These are phyloP conservation scores for Parasteatoda tepidariorum DNA, from an alignment of 1,140 invertebrate species.

Conservation along the genomic window DNA sequence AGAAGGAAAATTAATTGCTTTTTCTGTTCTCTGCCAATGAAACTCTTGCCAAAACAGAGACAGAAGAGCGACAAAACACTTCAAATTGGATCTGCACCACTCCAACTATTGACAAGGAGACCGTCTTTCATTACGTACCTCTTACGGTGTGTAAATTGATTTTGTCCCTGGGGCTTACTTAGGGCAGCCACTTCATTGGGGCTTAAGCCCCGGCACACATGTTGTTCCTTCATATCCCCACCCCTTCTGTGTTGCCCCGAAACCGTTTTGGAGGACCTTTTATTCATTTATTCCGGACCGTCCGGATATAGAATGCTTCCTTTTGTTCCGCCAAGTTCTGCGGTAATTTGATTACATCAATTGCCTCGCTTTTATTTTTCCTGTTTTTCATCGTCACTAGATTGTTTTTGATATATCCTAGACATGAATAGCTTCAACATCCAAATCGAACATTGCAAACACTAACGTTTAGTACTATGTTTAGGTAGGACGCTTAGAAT, in stretches of 20 bases:
- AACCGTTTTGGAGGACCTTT: not conserved
- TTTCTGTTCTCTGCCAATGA: not conserved
- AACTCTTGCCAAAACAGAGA: not conserved
- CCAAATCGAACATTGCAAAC: too few species aligned
- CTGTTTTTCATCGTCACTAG: too few species aligned
- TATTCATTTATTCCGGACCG: conserved; percentile 6
- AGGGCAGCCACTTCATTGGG: conserved; percentile 7
- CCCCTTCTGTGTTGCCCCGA: not conserved
- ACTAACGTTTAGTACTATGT: too few species aligned
- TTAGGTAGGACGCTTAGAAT: too few species aligned
- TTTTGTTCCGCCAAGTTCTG: not conserved
- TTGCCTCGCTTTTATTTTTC: not conserved
- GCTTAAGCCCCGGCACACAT: not conserved
- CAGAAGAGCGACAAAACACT: not conserved
- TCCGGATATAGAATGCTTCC: not conserved
- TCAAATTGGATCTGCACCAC: not conserved
- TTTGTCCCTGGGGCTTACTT: conserved; percentile 32
- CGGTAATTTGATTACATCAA: conserved; percentile 17
- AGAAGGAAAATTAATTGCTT: not conserved
- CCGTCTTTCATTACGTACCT: conserved; percentile 41
- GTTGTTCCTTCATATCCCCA: not conserved
- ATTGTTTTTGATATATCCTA: not conserved
- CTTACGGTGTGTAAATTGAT: conserved; percentile 32
- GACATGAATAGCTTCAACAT: too few species aligned
- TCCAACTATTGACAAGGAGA: conserved; percentile 4